These are phyloP conservation scores for Athene cunicularia DNA, from an alignment of 2,113 vertebrate species.

Conservation along the genomic window DNA sequence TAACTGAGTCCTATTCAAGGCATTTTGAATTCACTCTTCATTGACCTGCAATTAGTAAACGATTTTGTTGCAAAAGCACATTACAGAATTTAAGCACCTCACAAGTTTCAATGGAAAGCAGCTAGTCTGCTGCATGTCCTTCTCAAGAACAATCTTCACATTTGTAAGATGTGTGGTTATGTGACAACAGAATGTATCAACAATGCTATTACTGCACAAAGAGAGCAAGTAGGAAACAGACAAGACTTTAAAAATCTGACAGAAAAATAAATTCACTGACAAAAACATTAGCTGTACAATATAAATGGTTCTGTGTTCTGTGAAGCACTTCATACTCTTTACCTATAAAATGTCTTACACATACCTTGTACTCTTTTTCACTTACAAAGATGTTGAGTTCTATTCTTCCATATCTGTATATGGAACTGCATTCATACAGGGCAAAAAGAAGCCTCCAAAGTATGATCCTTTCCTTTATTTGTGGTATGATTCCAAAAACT, in stretches of 20 bases:
- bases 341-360: not conserved
- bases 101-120: not conserved
- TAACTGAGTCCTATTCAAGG: not conserved
- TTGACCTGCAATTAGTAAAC: not conserved
- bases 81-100: not conserved
- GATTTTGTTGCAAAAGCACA: not conserved
- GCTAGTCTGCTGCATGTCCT: not conserved
- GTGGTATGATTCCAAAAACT: conserved; percentile 85
- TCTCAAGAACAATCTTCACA: not conserved
- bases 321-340: not conserved
- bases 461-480: conserved; percentile 71
- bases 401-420: conserved; percentile 88
- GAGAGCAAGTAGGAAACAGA: not conserved
- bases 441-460: conserved; percentile 86
- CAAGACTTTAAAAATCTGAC: not conserved
- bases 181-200: not conserved
- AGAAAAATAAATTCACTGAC: not conserved
- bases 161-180: not conserved
- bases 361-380: conserved; percentile 88
- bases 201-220: not conserved
- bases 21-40: not conserved
- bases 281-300: not conserved
- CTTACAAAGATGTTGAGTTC: conserved; percentile 90
- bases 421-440: conserved; percentile 83
- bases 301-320: not conserved